These are phyloP conservation scores for Agonopterix arenella DNA, from an alignment of 2,888 invertebrate genomes.

Conservation along the genomic window DNA sequence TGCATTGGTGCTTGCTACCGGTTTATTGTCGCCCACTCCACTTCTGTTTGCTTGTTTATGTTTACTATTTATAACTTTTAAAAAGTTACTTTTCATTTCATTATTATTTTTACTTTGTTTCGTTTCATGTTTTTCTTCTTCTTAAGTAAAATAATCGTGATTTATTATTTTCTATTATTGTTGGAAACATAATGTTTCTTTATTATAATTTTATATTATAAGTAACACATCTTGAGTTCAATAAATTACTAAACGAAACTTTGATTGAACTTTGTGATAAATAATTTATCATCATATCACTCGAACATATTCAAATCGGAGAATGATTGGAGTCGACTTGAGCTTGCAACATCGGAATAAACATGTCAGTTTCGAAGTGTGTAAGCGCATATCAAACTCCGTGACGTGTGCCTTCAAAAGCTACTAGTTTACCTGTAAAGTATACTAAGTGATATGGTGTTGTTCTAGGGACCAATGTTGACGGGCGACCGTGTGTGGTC, in stretches of 20 bases:
- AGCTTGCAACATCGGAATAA: slow-evolving; percentile 11
- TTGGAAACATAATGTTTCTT: no score
- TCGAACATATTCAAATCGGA: no score
- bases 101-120: no score
- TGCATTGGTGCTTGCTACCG: slow-evolving; percentile 36
- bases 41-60: slow-evolving; percentile 6
- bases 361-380: slow-evolving; percentile 4
- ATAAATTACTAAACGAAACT: no score
- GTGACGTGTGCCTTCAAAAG: slow-evolving; percentile 46
- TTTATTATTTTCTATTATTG: no score
- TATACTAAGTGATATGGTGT: slow-evolving; percentile 71
- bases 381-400: slow-evolving; percentile 30
- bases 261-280: no score
- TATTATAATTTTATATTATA: no score
- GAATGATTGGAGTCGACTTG: no score
- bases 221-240: no score
- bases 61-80: slow-evolving; percentile 8
- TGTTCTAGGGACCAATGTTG: slow-evolving; percentile 67
- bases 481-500: slow-evolving; percentile 72
- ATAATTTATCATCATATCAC: neutral
- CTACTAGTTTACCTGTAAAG: slow-evolving; percentile 71
- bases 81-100: neutral
- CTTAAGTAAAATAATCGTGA: no score
- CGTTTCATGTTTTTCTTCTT: no score
- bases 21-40: slow-evolving; percentile 39